phyloP scores from a whole-genome alignment of 2,113 vertebrate species.

The Nicator chloris region DNA sequence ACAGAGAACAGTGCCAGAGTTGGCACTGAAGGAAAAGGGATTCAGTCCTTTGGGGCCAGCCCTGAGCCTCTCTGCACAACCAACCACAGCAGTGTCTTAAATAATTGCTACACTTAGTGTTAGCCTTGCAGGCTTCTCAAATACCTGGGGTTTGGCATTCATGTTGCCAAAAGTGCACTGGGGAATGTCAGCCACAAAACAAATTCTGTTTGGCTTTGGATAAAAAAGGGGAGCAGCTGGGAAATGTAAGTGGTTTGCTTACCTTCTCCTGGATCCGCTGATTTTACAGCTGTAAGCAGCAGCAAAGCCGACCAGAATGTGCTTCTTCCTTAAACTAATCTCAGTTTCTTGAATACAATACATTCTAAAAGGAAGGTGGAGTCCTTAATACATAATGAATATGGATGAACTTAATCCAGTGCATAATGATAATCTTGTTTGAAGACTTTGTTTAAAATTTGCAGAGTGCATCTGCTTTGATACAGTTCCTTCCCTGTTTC shows the following conservation, averaged over 20 bases:
- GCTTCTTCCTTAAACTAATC: background rate
- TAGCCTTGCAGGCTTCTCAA: background rate
- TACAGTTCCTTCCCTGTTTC: background rate
- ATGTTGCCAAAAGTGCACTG: background rate
- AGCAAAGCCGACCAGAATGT: rapidly evolving
- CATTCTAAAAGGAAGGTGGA: background rate
- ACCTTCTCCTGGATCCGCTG: background rate
- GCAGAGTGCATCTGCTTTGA: background rate
- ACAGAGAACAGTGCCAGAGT: background rate
- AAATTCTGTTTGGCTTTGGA: background rate
- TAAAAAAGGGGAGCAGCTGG: background rate
- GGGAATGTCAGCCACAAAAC: background rate
- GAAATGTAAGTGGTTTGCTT: background rate
- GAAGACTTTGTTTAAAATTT: background rate
- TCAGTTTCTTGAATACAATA: background rate
- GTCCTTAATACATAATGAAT: background rate
- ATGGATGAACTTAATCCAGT: background rate
- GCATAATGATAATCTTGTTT: background rate
- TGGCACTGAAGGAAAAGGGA: background rate
- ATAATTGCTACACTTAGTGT: background rate
- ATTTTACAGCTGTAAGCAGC: background rate
- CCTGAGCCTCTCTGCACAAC: background rate
- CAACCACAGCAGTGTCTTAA: background rate
- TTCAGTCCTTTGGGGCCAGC: background rate
- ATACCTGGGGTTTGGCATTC: background rate